Base-by-base conservation (phyloP, 2,888 invertebrate species). In the Hetaerina titia region DNA sequence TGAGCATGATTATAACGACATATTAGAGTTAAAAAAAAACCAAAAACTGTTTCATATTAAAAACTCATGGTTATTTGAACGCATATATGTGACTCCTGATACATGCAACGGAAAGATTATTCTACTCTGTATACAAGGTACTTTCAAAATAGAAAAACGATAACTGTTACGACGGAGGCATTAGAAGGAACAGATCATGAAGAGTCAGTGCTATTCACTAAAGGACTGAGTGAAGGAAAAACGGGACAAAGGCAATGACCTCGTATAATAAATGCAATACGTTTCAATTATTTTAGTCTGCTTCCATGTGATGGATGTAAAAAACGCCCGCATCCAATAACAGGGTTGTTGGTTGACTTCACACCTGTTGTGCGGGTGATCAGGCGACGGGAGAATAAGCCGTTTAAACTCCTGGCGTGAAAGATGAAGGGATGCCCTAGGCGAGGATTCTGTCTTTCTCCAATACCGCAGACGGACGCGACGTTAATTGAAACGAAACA, bases 181-280 rank as follows among this genome's bases (percentile, higher is more conserved):
- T n/a, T 7, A 11, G 13, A 6, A 19, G 22, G 22, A 89, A 17
- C 17, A 56, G 57, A 22, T 22, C 8, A 56, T 11, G 56, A 17
- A 58, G 19, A 57, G 58, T 13, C 13, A 89, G 58, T n/a, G 90
- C 19, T 22, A 58, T 8, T 9, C 19, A 22, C 57, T 22, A 19
- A 9, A 45, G 22, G 89, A 56, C 17, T n/a, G 88, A 89, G 57
- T 56, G 57, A 56, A 19, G 4, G 58, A 25, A 60, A 90, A 25
- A 60, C 22, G 60, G 19, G 60, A 90, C 22, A 22, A 31, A 90
- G 92, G 69, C 92, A 57, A 56, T 90, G 92, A 92, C 92, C 92
- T 57, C 57, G 56, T 15, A 45, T 92, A 74, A 92, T 92, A 74
- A 92, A 92, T 74, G 90, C 90, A 64, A 90, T 31, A 69, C 45